Base-by-base conservation (phyloP, 2,113 vertebrate genomes). In the Dasypus novemcinctus region DNA sequence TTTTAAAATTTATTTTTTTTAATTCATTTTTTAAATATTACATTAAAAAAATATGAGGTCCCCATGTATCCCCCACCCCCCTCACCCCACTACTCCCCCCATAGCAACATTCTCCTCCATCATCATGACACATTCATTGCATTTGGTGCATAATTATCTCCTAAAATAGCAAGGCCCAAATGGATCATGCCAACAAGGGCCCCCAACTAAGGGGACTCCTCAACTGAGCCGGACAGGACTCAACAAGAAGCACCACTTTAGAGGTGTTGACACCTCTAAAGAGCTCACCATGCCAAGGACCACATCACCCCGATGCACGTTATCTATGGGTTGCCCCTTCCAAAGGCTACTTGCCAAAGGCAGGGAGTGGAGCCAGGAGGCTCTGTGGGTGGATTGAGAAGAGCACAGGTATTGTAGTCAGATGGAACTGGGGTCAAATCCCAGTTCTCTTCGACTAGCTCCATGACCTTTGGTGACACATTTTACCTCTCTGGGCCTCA, bases 101-200 rank as follows among this genome's bases (percentile, higher is more conserved):
- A n/a, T n/a, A n/a, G n/a, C n/a, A n/a, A n/a, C n/a, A n/a, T n/a
- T n/a, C n/a, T n/a, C n/a, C n/a, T n/a, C n/a, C n/a, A n/a, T n/a
- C n/a, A n/a, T n/a, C n/a, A n/a, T n/a, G n/a, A n/a, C n/a, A n/a
- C n/a, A n/a, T n/a, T n/a, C n/a, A n/a, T n/a, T n/a, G n/a, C n/a
- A n/a, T n/a, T n/a, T n/a, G n/a, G n/a, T n/a, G n/a, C 93, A 29
- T 74, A 94, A 92, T 88, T 96, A 93, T 64, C 61, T 91, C 61
- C 83, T 96, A 94, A 95, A 95, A 95, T 74, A 90, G n/a, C 76
- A 78, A 63, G 93, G 64, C 86, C 96, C 96, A 95, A 81, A 90
- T 92, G 31, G 27, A 61, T 90, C 95, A 69, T 5, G 41, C 81
- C 86, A 89, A 91, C 29, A 43, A 81, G 20, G 64, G 29, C 87